Percentiles rank a stretch among this genome's conserved stretches.
Evolutionary conservation across 2,888 invertebrate genomes (phyloP).

Genomic region (Neoascia interrupta): DNA sequence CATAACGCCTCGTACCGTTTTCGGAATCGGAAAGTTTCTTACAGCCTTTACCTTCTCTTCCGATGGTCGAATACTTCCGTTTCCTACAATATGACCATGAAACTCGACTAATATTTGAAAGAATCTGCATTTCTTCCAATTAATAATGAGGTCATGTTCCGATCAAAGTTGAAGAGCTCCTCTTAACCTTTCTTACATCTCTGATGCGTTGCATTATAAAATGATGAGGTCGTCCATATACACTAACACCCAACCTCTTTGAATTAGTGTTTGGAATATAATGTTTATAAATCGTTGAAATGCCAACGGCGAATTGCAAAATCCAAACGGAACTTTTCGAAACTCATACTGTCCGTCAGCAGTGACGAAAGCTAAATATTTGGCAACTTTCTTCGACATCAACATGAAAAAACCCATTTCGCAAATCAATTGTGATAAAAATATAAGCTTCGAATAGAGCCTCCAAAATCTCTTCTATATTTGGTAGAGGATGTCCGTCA

Average conservation of each 20-base stretch:
- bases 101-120: neutral
- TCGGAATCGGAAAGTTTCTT: neutral
- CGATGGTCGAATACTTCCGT: conserved; percentile 15
- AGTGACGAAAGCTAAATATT: conserved; percentile 47
- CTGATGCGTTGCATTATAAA: neutral
- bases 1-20: neutral
- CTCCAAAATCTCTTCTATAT: conserved; percentile 40
- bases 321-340: conserved; percentile 75
- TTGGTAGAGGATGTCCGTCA: conserved; percentile 26
- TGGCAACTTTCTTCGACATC: neutral
- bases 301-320: conserved; percentile 75
- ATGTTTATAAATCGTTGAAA: conserved; percentile 66
- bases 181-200: neutral
- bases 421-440: conserved; percentile 70
- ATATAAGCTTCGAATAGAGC: conserved; percentile 68
- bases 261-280: neutral
- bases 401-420: conserved; percentile 43
- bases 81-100: conserved; percentile 2
- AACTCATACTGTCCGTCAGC: neutral
- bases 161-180: neutral
- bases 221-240: conserved; percentile 14
- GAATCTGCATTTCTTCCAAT: too few relatives aligned
- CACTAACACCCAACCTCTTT: too few relatives aligned
- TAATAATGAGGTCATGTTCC: neutral
- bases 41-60: neutral